A percentile compares a stretch with the other conserved stretches of the same genome.
These are phyloP conservation scores for Abrostola triplasia DNA, from an alignment of 2,888 invertebrate genomes.

Conservation along the genomic window DNA sequence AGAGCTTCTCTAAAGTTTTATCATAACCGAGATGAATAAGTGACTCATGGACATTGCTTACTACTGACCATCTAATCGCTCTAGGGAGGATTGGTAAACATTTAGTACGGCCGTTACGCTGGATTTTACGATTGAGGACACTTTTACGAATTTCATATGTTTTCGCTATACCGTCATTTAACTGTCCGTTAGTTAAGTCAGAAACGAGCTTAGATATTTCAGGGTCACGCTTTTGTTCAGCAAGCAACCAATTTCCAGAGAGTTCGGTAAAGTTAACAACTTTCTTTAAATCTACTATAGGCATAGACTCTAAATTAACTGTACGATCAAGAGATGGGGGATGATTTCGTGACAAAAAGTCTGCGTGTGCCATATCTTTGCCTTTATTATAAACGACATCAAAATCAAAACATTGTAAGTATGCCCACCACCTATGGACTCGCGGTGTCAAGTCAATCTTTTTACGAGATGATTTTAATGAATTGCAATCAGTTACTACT, in stretches of 20 bases:
- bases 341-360: not conserved
- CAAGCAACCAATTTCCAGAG: not conserved
- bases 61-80: not conserved
- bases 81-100: not conserved
- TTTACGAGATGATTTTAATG: not conserved
- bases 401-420: not conserved
- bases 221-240: not conserved
- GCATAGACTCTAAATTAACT: too few relatives aligned
- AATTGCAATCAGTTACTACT: not conserved
- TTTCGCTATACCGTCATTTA: not conserved
- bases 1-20: slow-evolving; percentile 36
- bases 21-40: slow-evolving; percentile 46
- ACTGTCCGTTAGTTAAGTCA: too few relatives aligned
- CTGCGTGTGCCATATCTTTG: not conserved
- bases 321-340: not conserved
- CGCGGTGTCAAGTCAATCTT: not conserved
- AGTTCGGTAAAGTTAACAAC: not conserved
- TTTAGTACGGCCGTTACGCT: not conserved
- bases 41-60: slow-evolving; percentile 1
- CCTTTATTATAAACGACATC: not conserved
- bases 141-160: not conserved
- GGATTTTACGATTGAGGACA: not conserved
- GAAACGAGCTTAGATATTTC: not conserved
- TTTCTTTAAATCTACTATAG: not conserved
- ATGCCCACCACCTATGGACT: not conserved